These are phyloP conservation scores for Periophthalmodon schlosseri DNA, from an alignment of 2,113 vertebrate genomes.

Conservation along the genomic window DNA sequence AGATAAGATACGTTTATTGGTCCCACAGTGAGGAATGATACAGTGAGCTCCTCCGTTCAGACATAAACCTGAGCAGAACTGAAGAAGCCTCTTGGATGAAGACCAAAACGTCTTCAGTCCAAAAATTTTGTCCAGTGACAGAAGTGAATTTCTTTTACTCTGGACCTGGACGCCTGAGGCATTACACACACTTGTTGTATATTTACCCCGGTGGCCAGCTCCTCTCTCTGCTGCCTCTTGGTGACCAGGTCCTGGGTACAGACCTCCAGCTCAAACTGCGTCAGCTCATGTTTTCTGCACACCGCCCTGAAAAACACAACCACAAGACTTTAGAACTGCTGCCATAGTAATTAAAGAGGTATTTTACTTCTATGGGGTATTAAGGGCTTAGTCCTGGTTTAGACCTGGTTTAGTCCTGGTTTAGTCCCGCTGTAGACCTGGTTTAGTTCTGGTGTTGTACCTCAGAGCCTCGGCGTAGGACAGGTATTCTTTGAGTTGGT, in stretches of 20 bases:
- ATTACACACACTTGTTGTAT: neutral
- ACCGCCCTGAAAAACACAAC: conserved; percentile 80
- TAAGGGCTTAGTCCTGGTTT: neutral
- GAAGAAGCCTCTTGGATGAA: no score
- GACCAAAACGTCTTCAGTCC: no score
- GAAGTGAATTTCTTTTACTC: no score
- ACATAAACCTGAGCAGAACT: no score
- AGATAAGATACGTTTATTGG: no score
- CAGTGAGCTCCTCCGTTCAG: no score
- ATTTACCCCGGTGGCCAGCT: conserved; percentile 88
- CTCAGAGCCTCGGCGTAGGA: conserved; percentile 91
- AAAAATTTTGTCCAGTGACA: no score
- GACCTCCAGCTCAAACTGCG: conserved; percentile 92
- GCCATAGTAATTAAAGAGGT: no score
- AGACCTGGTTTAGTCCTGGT: neutral
- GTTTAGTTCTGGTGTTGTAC: conserved; percentile 59
- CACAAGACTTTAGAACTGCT: no score
- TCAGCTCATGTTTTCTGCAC: conserved; percentile 93
- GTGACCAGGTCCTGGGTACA: conserved; percentile 85
- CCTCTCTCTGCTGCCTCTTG: conserved; percentile 94
- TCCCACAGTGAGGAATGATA: no score
- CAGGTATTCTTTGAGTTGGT: conserved; percentile 94
- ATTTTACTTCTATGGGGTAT: no score
- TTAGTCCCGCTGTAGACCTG: neutral
- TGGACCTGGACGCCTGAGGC: no score